A percentile compares a stretch with the other conserved stretches of the same genome.
Evolutionary conservation across 2,888 invertebrate species (phyloP).

Genomic region (Megalurothrips usitatus): DNA sequence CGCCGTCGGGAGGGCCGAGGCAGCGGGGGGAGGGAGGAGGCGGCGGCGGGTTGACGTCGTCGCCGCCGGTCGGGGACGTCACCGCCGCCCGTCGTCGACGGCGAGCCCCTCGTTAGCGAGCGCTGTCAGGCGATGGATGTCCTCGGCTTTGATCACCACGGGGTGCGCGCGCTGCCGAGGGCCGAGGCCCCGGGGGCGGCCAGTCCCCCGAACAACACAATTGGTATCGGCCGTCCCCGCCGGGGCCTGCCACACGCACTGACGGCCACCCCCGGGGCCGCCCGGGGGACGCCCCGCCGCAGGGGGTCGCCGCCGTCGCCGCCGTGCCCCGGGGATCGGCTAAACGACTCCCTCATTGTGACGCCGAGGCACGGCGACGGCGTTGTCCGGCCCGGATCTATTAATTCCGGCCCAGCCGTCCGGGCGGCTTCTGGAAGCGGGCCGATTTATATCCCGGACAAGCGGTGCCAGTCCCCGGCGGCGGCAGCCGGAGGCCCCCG

Average conservation of each 20-base stretch:
- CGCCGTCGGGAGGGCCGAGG: not conserved
- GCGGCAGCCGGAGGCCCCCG: no score
- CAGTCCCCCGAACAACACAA: not conserved
- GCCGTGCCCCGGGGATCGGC: not conserved
- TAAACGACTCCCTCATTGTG: not conserved
- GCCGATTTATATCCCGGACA: no score
- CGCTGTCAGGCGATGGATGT: no score
- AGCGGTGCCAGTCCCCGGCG: no score
- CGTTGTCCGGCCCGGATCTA: not conserved
- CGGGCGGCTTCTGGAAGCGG: no score
- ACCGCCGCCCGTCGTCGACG: no score
- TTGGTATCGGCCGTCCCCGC: not conserved
- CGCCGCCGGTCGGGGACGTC: not conserved
- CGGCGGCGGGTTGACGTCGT: not conserved
- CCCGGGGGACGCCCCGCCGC: no score
- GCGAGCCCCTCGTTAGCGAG: not conserved
- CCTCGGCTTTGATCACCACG: slow-evolving; percentile 3
- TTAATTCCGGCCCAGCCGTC: not conserved
- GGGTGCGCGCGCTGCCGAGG: not conserved
- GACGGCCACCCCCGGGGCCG: no score
- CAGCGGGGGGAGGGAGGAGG: not conserved
- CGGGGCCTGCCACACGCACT: no score
- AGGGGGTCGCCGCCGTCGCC: no score
- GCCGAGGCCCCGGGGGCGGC: no score
- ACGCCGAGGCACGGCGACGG: not conserved